A percentile compares a stretch with the other conserved stretches of the same genome.
These are phyloP conservation scores for Coracopsis vasa DNA, from an alignment of 2,113 vertebrate species.

Conservation along the genomic window DNA sequence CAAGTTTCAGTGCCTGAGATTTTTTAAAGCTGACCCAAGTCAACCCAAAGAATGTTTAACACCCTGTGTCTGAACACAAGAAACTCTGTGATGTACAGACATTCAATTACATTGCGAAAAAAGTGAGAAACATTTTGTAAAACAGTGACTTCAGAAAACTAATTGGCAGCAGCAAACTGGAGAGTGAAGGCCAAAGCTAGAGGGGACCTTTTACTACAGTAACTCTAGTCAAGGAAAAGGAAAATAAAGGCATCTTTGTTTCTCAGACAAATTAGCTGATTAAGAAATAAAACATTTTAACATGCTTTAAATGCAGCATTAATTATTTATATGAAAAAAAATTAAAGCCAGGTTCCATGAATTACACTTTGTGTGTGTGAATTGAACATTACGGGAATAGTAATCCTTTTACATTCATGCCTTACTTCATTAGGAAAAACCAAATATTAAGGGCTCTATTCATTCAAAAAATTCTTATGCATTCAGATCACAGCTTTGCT, in stretches of 20 bases:
- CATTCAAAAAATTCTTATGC: slow-evolving; percentile 56
- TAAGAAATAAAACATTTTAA: slow-evolving; percentile 80
- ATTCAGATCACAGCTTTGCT: slow-evolving; percentile 62
- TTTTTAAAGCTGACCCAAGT: slow-evolving; percentile 81
- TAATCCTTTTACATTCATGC: slow-evolving; percentile 61
- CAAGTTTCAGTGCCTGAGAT: slow-evolving; percentile 78
- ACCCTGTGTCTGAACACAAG: slow-evolving; percentile 73
- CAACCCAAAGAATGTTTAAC: slow-evolving; percentile 75
- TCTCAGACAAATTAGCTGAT: slow-evolving; percentile 79
- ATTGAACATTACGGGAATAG: slow-evolving; percentile 67
- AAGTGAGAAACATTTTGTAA: slow-evolving; percentile 78
- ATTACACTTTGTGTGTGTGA: slow-evolving; percentile 72
- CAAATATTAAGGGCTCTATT: slow-evolving; percentile 67
- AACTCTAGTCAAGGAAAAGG: slow-evolving; percentile 72
- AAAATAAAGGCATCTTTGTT: slow-evolving; percentile 83
- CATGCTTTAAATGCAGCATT: slow-evolving; percentile 77
- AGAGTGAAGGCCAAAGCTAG: slow-evolving; percentile 74
- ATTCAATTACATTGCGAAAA: slow-evolving; percentile 76
- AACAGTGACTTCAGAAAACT: slow-evolving; percentile 76
- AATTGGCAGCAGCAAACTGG: slow-evolving; percentile 76
- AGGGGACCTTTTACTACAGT: slow-evolving; percentile 77
- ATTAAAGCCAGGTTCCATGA: slow-evolving; percentile 71
- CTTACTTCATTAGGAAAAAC: slow-evolving; percentile 71
- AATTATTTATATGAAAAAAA: slow-evolving; percentile 79
- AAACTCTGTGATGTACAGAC: slow-evolving; percentile 80